Evolutionary conservation across 2,797 vertebrate genomes (phyloP).

Genomic region (Melanotaenia nigrans): DNA sequence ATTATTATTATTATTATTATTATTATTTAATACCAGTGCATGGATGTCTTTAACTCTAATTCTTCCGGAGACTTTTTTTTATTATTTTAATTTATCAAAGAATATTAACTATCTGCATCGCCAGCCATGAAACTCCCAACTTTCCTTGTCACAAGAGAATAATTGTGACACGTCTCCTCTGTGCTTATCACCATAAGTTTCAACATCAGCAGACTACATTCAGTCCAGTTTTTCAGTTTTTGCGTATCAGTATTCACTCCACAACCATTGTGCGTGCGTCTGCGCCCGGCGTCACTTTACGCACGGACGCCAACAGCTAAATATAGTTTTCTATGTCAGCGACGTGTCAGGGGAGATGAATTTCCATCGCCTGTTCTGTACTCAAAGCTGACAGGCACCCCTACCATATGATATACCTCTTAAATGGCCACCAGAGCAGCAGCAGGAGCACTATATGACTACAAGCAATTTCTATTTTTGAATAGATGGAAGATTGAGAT

Average conservation of each 20-base stretch:
- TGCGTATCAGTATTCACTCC: slow-evolving; percentile 57
- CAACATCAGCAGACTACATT: background rate
- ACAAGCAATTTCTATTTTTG: slow-evolving; percentile 11
- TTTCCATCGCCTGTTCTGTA: slow-evolving; percentile 56
- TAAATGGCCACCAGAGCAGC: slow-evolving; percentile 32
- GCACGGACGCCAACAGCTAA: slow-evolving; percentile 72
- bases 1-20: too few species aligned
- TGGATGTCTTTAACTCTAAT: too few species aligned
- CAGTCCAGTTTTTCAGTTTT: slow-evolving; percentile 5
- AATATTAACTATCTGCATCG: background rate
- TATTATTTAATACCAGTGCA: background rate
- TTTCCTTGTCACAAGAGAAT: background rate
- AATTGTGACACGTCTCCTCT: background rate
- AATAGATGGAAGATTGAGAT: slow-evolving; percentile 1
- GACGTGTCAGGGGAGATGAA: slow-evolving; percentile 65
- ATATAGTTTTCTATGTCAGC: slow-evolving; percentile 79
- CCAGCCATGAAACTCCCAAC: background rate
- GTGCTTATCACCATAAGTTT: background rate
- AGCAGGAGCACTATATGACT: background rate
- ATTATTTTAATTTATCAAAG: background rate
- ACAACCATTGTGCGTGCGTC: slow-evolving; percentile 41
- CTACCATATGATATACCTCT: slow-evolving; percentile 38
- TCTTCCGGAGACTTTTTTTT: background rate
- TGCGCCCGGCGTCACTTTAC: slow-evolving; percentile 70
- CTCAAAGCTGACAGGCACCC: slow-evolving; percentile 54